phyloP scores from a whole-genome alignment of 2,113 vertebrate genomes.

The Grammomys surdaster region DNA sequence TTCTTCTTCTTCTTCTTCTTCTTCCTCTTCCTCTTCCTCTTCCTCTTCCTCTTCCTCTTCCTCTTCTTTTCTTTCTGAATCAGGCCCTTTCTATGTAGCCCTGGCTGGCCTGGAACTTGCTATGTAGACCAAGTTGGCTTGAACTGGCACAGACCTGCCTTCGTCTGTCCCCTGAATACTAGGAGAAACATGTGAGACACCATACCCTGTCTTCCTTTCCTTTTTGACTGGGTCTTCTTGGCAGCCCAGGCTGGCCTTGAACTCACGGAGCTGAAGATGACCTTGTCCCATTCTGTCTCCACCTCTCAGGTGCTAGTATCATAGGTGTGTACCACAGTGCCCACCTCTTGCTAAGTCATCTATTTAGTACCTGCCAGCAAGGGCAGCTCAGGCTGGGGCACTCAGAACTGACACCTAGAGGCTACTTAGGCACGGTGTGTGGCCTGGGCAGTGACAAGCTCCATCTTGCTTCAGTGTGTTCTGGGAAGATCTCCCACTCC shows the following conservation, averaged over 20 bases:
- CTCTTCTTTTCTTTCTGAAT: neutral
- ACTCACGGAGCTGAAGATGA: neutral
- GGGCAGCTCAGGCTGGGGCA: neutral
- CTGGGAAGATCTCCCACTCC: neutral
- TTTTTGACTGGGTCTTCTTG: neutral
- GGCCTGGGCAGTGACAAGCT: neutral
- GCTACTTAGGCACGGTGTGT: neutral
- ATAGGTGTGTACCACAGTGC: neutral
- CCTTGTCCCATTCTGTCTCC: neutral
- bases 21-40: neutral
- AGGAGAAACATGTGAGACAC: neutral
- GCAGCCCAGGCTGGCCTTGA: neutral
- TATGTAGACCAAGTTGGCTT: neutral
- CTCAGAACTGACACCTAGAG: neutral
- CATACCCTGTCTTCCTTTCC: neutral
- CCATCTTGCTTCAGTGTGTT: neutral
- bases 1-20: too few species aligned
- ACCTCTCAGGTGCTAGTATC: neutral
- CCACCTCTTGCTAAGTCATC: neutral
- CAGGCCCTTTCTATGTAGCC: neutral
- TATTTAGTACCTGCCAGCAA: neutral
- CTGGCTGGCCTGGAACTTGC: neutral
- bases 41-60: neutral
- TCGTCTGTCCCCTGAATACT: neutral
- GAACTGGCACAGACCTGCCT: neutral